These are phyloP conservation scores for Carettochelys insculpta DNA, from an alignment of 2,113 vertebrate species.

Conservation along the genomic window DNA sequence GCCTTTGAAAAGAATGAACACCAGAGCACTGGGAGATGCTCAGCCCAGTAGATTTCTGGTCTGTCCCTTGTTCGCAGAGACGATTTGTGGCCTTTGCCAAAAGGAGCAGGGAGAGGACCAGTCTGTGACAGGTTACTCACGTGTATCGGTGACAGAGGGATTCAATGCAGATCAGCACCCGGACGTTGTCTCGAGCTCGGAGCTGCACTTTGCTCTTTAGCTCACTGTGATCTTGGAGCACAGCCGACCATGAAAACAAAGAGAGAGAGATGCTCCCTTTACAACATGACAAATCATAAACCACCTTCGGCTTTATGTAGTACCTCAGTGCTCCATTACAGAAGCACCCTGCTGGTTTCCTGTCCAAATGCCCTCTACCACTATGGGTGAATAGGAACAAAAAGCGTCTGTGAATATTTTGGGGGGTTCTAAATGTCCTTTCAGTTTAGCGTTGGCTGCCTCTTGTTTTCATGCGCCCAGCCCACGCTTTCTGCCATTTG, in stretches of 20 bases:
- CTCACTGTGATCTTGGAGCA: slow-evolving; percentile 86
- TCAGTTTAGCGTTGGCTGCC: neutral
- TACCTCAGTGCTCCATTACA: neutral
- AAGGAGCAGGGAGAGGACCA: neutral
- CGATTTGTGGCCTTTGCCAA: neutral
- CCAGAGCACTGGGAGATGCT: neutral
- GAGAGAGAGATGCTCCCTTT: neutral
- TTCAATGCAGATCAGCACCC: slow-evolving; percentile 93
- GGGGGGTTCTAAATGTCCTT: neutral
- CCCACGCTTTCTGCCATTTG: neutral
- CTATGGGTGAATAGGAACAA: neutral
- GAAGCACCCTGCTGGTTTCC: neutral
- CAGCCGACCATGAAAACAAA: fast-evolving
- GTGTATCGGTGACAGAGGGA: slow-evolving; percentile 92
- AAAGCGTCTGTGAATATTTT: neutral
- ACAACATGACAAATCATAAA: neutral
- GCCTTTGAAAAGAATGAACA: neutral
- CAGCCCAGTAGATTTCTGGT: neutral
- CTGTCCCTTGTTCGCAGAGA: neutral
- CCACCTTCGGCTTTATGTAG: neutral
- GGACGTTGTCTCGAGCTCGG: slow-evolving; percentile 85
- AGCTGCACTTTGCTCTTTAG: slow-evolving; percentile 86
- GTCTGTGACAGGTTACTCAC: slow-evolving; percentile 74
- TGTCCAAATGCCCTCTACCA: neutral
- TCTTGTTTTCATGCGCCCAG: neutral